Evolutionary conservation across 2,797 vertebrate species (phyloP).

Genomic region (Argentina silus): DNA sequence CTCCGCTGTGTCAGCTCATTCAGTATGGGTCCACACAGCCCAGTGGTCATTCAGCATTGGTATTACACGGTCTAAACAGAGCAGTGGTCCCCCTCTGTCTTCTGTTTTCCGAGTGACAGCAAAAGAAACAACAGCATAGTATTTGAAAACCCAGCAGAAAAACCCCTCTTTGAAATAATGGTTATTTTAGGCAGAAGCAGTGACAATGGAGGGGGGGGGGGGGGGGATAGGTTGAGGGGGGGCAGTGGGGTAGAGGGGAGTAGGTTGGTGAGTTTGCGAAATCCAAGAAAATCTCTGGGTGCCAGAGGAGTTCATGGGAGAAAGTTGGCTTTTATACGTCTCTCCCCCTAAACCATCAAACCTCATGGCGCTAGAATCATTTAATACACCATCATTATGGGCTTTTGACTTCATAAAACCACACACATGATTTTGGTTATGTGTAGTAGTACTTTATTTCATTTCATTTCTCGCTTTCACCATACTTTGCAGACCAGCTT

Average conservation of each 20-base stretch:
- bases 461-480: conserved; percentile 35
- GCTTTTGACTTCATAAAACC: conserved; percentile 70
- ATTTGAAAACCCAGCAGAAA: conserved; percentile 57
- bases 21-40: conserved; percentile 51
- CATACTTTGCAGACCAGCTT: conserved; percentile 37
- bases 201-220: conserved; percentile 55
- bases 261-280: conserved; percentile 60
- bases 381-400: conserved; percentile 75
- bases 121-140: conserved; percentile 50
- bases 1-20: conserved; percentile 2
- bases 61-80: conserved; percentile 57
- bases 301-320: conserved; percentile 71
- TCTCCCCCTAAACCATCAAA: conserved; percentile 60
- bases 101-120: conserved; percentile 43
- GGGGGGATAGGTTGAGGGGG: conserved; percentile 5
- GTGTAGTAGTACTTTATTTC: conserved; percentile 59
- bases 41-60: conserved; percentile 41
- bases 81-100: conserved; percentile 47
- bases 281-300: conserved; percentile 57
- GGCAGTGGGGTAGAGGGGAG: conserved; percentile 54
- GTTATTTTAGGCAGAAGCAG: conserved; percentile 62
- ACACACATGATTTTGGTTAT: conserved; percentile 74
- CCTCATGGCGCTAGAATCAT: conserved; percentile 70
- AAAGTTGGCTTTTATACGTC: conserved; percentile 54
- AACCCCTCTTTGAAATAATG: conserved; percentile 42